Conservation (phyloP, 2,888 invertebrate genomes). For the Tupiocoris notatus region DNA sequence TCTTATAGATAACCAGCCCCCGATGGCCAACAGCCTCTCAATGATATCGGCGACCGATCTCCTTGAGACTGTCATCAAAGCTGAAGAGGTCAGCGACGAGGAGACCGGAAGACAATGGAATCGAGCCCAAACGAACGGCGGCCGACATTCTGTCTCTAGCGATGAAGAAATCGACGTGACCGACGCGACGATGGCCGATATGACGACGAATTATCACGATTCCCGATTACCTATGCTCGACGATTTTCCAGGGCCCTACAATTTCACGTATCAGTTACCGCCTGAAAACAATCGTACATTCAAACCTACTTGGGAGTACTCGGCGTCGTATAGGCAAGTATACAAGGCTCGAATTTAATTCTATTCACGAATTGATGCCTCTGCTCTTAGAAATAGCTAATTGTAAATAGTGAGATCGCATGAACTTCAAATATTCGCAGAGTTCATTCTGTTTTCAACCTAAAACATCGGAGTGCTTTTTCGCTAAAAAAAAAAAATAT, state of each 20-base stretch:
- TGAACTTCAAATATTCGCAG: too few relatives aligned
- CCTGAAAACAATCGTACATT: neutral
- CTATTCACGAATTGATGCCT: too few relatives aligned
- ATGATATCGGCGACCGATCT: neutral
- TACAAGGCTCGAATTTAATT: too few relatives aligned
- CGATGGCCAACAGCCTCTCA: too few relatives aligned
- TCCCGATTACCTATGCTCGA: slow-evolving; percentile 37
- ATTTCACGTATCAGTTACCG: slow-evolving; percentile 16
- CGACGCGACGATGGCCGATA: neutral
- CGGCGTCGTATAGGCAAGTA: neutral
- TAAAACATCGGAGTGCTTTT: too few relatives aligned
- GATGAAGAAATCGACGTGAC: neutral
- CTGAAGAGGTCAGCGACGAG: slow-evolving; percentile 11
- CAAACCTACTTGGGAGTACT: slow-evolving; percentile 30
- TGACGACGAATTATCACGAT: slow-evolving; percentile 32
- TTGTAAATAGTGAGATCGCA: too few relatives aligned
- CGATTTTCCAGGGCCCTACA: slow-evolving; percentile 35
- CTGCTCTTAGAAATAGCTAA: too few relatives aligned
- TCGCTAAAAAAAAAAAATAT: too few relatives aligned
- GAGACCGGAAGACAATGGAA: neutral
- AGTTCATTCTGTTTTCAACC: too few relatives aligned
- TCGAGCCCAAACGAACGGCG: neutral
- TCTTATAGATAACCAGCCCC: too few relatives aligned
- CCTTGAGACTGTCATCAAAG: neutral
- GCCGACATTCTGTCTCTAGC: neutral